These are phyloP conservation scores for Cuniculus paca DNA, from an alignment of 2,797 vertebrate genomes.

Conservation along the genomic window DNA sequence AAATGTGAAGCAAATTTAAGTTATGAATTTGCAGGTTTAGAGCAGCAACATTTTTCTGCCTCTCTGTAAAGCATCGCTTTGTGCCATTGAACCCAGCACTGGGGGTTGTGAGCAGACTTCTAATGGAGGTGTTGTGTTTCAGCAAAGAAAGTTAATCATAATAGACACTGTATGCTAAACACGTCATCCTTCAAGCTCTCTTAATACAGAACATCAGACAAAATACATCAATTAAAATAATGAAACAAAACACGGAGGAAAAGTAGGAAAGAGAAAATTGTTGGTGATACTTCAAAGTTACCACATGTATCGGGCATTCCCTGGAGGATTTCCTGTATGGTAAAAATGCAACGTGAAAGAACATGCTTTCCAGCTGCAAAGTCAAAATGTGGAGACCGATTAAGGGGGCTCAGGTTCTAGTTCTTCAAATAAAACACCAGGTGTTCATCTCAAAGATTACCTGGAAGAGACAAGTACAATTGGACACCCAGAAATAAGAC, in stretches of 20 bases:
- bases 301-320: conserved; percentile 78
- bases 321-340: conserved; percentile 85
- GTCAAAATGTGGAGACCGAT: conserved; percentile 70
- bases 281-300: conserved; percentile 84
- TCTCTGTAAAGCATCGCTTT: not conserved
- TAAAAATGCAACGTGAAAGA: conserved; percentile 80
- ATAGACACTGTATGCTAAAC: conserved; percentile 77
- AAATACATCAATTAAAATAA: conserved; percentile 75
- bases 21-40: conserved; percentile 57
- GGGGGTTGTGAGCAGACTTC: not conserved
- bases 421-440: conserved; percentile 83
- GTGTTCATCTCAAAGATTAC: conserved; percentile 78
- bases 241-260: conserved; percentile 72
- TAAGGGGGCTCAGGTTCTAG: conserved; percentile 71
- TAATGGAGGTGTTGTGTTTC: conserved; percentile 51
- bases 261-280: conserved; percentile 71
- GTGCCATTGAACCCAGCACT: not conserved
- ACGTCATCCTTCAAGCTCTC: conserved; percentile 74
- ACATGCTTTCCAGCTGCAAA: conserved; percentile 84
- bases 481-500: conserved; percentile 57
- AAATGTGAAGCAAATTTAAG: conserved; percentile 54
- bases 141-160: conserved; percentile 72
- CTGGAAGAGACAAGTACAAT: conserved; percentile 78
- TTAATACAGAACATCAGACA: conserved; percentile 69
- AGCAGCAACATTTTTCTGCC: conserved; percentile 35